Base-by-base conservation (phyloP, 1,140 invertebrate species). In the Littorina saxatilis region DNA sequence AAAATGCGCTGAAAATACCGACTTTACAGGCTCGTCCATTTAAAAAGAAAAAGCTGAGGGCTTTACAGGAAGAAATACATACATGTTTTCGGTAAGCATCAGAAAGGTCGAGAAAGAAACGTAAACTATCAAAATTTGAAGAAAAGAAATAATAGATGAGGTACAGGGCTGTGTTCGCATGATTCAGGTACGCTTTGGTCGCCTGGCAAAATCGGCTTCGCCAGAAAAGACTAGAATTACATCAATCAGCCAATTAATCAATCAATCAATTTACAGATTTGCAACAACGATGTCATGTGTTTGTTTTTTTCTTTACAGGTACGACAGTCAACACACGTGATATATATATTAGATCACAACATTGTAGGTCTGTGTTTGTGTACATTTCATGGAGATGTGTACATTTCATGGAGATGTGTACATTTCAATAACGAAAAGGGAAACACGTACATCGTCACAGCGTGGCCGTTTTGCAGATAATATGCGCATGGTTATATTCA, bases 171-270 rank as follows among this genome's bases (percentile, higher is more conserved):
- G 23, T 23, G 58, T 9, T 23, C 58, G n/a, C 20, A n/a, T 5
- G 27, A 23, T n/a, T 29, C 23, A 13, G 20, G 58, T 23, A 61
- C n/a, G 58, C 58, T 61, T 61, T 61, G 58, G 58, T 61, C 58
- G 58, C 7, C 43, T 47, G 43, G 43, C 43, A 47, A 47, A 17
- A 5, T 5, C 17, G 17, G 43, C n/a, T 47, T 47, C 43, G 43
- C 58, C 58, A 61, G 58, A 23, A 61, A 61, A 61, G 58, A 61
- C 58, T 61, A 61, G 58, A 61, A 61, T 61, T n/a, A 7, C 9
- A 61, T 61, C 27, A 61, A 61, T 61, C 27, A 61, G 27, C n/a
- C 20, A 61, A 61, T 61, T 61, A 61, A 61, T 61, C 7, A 29
- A 23, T 61, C n/a, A n/a, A n/a, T n/a, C n/a, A n/a, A n/a, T 61